Evolutionary conservation across 2,888 invertebrate species (phyloP), one percentile per base, ranked within the genome.

Genomic region (Chrysopilus asiliformis): DNA sequence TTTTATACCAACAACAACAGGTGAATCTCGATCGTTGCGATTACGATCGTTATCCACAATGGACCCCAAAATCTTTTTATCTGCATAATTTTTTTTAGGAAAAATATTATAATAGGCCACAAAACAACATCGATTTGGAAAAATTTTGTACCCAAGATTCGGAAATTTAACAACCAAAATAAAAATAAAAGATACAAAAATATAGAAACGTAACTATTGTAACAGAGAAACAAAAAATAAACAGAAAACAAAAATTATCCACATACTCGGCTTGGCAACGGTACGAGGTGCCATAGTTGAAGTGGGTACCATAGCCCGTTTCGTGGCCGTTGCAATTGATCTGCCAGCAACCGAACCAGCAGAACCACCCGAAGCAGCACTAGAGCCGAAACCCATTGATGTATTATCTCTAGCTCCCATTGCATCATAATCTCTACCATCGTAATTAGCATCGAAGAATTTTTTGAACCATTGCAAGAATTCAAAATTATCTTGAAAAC

Each of bases 401-500:
- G 85, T 81, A 52, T 89, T 87, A 55, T 81, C 84, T 51, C 95
- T 75, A 56, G 83, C 82, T 47, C 74, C 76, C 56, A 86, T 66
- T 40, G 97, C 83, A 68, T 94, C 89, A 67, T 97, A 97, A 47
- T 90, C 89, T 57, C 77, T 72, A 60, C 91, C 93, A 65, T 84
- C 82, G 71, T 91, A 94, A 74, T 98, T 98, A 55, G 94, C 94
- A 69, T 97, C 95, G 70, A 94, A 97, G 72, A 97, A 95, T 67
- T 94, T 93, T 76, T 97, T 95, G 76, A 97, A 97, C 95, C 95
- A 97, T 72, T 97, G 95, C 55, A 97, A 81, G 71, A 95, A 95
- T 68, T 97, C 95, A 76, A 97, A 97, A 74, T 97, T 97, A 74
- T 97, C 95, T 77, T 95, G 95, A 72, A 97, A 97, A 55, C 91